A percentile compares a stretch with the other conserved stretches of the same genome.
These are phyloP conservation scores for Eleginops maclovinus DNA, from an alignment of 2,113 vertebrate genomes.

Conservation along the genomic window DNA sequence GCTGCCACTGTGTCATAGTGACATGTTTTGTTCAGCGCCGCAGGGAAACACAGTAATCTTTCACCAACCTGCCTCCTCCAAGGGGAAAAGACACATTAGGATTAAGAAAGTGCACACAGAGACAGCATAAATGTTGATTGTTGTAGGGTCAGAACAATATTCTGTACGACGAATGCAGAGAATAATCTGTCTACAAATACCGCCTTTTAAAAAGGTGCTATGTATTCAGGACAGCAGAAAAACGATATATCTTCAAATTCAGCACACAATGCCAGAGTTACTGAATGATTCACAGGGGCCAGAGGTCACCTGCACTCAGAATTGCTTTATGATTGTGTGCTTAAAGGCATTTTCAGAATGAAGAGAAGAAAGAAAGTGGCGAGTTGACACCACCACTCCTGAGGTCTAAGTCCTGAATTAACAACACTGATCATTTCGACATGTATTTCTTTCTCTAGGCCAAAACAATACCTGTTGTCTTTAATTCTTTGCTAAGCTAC, in stretches of 20 bases:
- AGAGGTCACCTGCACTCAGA: slow-evolving; percentile 43
- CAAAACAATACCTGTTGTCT: slow-evolving; percentile 7
- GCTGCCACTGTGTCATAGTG: slow-evolving; percentile 1
- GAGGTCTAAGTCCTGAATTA: slow-evolving; percentile 22
- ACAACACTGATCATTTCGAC: slow-evolving; percentile 6
- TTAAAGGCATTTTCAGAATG: slow-evolving; percentile 50
- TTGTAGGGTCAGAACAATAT: background rate
- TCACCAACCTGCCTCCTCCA: slow-evolving; percentile 22
- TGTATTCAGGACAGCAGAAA: slow-evolving; percentile 14
- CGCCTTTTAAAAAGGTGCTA: slow-evolving; percentile 15
- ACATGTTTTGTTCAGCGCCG: slow-evolving; percentile 13
- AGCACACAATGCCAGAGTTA: slow-evolving; percentile 33
- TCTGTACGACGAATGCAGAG: background rate
- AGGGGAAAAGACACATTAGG: slow-evolving; percentile 46
- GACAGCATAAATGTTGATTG: slow-evolving; percentile 19
- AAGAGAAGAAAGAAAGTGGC: slow-evolving; percentile 31
- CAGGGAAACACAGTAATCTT: slow-evolving; percentile 38
- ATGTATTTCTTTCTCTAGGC: background rate
- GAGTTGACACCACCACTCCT: slow-evolving; percentile 8
- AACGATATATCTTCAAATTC: slow-evolving; percentile 9
- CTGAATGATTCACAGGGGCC: slow-evolving; percentile 62
- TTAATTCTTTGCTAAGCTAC: background rate
- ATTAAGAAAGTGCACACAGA: background rate
- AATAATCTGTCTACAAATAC: background rate
- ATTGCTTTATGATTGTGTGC: slow-evolving; percentile 69